Percentiles rank a stretch among this genome's conserved stretches.
phyloP scores from a whole-genome alignment of 2,888 invertebrate genomes.

The Aromia moschata region DNA sequence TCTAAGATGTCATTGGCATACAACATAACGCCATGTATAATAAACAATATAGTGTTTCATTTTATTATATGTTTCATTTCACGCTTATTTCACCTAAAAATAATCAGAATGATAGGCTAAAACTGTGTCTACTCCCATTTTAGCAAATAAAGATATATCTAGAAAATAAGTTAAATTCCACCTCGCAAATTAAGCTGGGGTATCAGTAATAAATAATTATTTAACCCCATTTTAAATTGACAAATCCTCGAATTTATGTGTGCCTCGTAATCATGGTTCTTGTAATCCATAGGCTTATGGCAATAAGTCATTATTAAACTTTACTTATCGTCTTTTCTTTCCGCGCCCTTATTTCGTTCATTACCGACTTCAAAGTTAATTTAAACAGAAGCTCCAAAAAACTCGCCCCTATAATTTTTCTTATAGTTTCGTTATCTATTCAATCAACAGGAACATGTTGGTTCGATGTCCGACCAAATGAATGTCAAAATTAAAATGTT shows the following conservation, averaged over 20 bases:
- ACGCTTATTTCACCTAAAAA: too few species aligned
- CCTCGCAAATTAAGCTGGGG: constrained; percentile 8
- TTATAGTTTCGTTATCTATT: constrained; percentile 3
- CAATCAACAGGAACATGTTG: constrained; percentile 1
- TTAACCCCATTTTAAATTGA: constrained; percentile 57
- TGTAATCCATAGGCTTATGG: constrained; percentile 56
- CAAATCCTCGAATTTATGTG: constrained; percentile 55
- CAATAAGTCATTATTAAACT: constrained; percentile 57
- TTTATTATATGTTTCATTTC: too few species aligned
- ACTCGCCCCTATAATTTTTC: background rate
- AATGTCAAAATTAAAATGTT: constrained; percentile 60
- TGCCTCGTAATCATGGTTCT: constrained; percentile 53
- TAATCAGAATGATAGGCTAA: too few species aligned
- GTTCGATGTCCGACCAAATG: constrained; percentile 41
- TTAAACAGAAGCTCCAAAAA: constrained; percentile 6
- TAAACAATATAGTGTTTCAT: too few species aligned
- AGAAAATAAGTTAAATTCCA: background rate
- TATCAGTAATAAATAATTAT: constrained; percentile 55
- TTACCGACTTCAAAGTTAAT: constrained; percentile 38
- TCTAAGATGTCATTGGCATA: too few species aligned
- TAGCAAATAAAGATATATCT: too few species aligned
- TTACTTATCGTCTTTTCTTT: constrained; percentile 53
- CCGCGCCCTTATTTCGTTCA: constrained; percentile 45
- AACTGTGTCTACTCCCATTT: too few species aligned
- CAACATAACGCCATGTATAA: too few species aligned